Evolutionary conservation across 2,113 vertebrate genomes (phyloP).

Genomic region (Vanacampus margaritifer): DNA sequence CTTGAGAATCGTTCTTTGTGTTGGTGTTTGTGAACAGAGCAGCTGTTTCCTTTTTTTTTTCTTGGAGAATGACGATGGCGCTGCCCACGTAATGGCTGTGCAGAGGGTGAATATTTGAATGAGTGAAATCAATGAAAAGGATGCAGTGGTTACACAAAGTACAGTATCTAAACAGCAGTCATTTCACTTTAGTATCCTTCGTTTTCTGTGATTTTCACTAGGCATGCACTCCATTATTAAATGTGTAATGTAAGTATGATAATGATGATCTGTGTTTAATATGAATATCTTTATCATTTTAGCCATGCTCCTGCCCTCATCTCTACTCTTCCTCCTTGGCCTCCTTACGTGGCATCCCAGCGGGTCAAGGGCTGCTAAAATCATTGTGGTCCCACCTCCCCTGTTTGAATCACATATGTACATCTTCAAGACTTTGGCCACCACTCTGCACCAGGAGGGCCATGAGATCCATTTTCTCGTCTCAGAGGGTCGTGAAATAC

Average conservation of each 20-base stretch:
- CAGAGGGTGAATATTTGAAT: conserved; percentile 9
- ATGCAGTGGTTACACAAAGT: not conserved
- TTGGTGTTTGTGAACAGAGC: conserved; percentile 62
- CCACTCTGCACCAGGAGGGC: conserved; percentile 85
- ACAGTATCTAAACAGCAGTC: not conserved
- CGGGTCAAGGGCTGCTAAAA: conserved; percentile 84
- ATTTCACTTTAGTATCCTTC: not conserved
- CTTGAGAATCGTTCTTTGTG: conserved; percentile 57
- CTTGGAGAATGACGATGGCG: conserved; percentile 56
- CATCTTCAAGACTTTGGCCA: conserved; percentile 96
- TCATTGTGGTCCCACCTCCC: conserved; percentile 94
- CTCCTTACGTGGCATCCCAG: conserved; percentile 60
- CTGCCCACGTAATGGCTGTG: conserved; percentile 49
- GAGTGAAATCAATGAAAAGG: not conserved
- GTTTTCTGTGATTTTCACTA: not conserved
- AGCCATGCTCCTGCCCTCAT: conserved; percentile 84
- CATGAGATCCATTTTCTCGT: conserved; percentile 90
- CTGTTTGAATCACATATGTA: conserved; percentile 99
- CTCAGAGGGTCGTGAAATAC: conserved; percentile 90
- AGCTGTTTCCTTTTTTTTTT: not conserved
- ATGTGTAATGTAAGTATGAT: not conserved
- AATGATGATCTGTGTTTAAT: not conserved
- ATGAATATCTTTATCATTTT: conserved; percentile 47
- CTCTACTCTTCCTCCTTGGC: conserved; percentile 56
- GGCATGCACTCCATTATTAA: not conserved